Base-by-base conservation (phyloP, 2,113 vertebrate genomes). In the Marcusenius ussheri region DNA sequence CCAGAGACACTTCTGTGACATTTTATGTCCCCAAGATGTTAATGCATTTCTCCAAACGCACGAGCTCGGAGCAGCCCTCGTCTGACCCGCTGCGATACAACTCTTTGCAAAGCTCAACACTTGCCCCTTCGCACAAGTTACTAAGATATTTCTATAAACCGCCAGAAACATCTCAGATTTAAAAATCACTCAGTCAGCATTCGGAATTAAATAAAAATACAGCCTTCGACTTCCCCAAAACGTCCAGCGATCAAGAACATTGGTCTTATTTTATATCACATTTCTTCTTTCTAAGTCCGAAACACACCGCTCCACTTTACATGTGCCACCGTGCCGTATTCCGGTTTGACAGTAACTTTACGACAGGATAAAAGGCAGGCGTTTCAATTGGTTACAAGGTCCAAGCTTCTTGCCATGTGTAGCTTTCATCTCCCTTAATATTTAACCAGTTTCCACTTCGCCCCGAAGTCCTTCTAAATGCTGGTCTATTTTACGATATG, bases 301-400 rank as follows among this genome's bases (percentile, higher is more conserved):
- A 66, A 10, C 80, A 45, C 39, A 62, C 89, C 47, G 6, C 11
- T 24, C 74, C 50, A 58, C 74, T 31, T 47, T 45, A 89, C 90
- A 86, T 92, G 92, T 83, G 89, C 94, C 92, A 94, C 93, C 88
- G 90, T 96, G 93, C 95, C 95, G 94, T 93, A 95, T 95, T 95
- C 8, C 0, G 91, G 27, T 92, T 24, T 27, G 88, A 10, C 31
- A 21, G 2, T 11, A 3, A 51, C 27, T 90, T 93, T 91, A 46
- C 92, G 93, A 93, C 92, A 92, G 90, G 45, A 85, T 5, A 39
- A 35, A 58, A 46, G 27, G 50, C 21, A 47, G 77, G 53, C 45
- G 49, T 31, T 58, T 19, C 47, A 11, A 53, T 80, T 89, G 66
- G 53, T 70, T 66, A 66, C 53, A 42, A 19, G 42, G 42, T 47